Percentiles rank a stretch among this genome's conserved stretches.
Evolutionary conservation across 35 echinoderm and acorn worm genomes (phyloP).

Genomic region (Lytechinus pictus): DNA sequence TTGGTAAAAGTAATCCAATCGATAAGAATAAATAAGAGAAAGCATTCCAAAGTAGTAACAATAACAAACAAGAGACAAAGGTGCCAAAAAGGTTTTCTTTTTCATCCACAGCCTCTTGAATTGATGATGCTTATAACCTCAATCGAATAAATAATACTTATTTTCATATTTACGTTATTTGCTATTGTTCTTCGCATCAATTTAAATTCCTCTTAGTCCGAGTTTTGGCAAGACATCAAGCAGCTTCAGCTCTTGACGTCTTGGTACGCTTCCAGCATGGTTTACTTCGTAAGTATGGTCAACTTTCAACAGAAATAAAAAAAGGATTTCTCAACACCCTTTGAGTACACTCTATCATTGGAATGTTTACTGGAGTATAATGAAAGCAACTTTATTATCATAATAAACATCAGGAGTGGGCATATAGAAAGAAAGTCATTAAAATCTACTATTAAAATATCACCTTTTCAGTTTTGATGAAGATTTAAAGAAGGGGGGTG

Average conservation of each 20-base stretch:
- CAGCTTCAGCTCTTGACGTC: neutral
- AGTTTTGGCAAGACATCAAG: neutral
- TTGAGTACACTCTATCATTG: neutral
- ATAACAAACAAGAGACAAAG: neutral
- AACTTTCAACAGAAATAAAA: too few species aligned
- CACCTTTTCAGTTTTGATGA: too few species aligned
- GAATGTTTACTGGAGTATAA: neutral
- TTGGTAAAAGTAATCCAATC: neutral
- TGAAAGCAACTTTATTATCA: neutral
- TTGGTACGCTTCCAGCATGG: neutral
- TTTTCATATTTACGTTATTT: neutral
- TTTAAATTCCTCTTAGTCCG: neutral
- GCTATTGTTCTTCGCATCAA: neutral
- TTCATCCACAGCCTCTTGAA: neutral
- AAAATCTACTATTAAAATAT: too few species aligned
- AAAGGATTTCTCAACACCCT: neutral
- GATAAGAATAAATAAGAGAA: neutral
- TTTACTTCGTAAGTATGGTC: neutral
- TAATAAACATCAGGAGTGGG: neutral
- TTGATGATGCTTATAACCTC: neutral
- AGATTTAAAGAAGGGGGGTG: neutral
- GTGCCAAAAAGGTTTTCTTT: neutral
- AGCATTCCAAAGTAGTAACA: neutral
- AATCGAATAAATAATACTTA: neutral
- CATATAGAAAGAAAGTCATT: too few species aligned